These are phyloP conservation scores for Novumbra hubbsi DNA, from an alignment of 2,797 vertebrate species.

Conservation along the genomic window DNA sequence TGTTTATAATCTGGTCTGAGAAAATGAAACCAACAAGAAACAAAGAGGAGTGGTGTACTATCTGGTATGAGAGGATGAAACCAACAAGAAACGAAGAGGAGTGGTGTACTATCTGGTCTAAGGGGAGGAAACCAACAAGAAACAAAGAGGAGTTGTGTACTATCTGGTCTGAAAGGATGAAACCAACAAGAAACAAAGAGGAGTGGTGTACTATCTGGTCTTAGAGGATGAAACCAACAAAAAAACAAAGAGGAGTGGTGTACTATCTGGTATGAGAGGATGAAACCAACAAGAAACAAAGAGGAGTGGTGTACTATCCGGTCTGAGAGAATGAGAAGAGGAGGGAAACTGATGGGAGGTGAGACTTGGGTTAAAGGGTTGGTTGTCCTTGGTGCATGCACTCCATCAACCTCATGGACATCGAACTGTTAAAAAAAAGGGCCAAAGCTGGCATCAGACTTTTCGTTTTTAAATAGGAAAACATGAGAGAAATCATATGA, in stretches of 20 bases:
- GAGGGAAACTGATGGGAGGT: background rate
- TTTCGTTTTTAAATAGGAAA: background rate
- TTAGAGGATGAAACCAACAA: slow-evolving; percentile 42
- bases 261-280: too few relatives aligned
- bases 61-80: too few relatives aligned
- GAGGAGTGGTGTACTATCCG: background rate
- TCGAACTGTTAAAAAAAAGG: background rate
- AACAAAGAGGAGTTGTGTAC: too few relatives aligned
- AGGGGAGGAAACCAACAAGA: too few relatives aligned
- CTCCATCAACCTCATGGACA: background rate
- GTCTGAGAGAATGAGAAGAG: background rate
- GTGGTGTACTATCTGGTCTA: too few relatives aligned
- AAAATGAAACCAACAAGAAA: too few relatives aligned
- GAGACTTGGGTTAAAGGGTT: background rate
- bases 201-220: slow-evolving; percentile 93
- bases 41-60: background rate
- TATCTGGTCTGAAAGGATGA: too few relatives aligned
- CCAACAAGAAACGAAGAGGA: too few relatives aligned
- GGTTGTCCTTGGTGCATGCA: background rate
- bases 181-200: too few relatives aligned
- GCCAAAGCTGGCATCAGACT: background rate
- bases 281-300: too few relatives aligned
- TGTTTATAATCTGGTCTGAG: too few relatives aligned
- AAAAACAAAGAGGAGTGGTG: slow-evolving; percentile 8
- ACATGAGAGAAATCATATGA: background rate